phyloP scores from a whole-genome alignment of 2,113 vertebrate species.

The Antidorcas marsupialis region DNA sequence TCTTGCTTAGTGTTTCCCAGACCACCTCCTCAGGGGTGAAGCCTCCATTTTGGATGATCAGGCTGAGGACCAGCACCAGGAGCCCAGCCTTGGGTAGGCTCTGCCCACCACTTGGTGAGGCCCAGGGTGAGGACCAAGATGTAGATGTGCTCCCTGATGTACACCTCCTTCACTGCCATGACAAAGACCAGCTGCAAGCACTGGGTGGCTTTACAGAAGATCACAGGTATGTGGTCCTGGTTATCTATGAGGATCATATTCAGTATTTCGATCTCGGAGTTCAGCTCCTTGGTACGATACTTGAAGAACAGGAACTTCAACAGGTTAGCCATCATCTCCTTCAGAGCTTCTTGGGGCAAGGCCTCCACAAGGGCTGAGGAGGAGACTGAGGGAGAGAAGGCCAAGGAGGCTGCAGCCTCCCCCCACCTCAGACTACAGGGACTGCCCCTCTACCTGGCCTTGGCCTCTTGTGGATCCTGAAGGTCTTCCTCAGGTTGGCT shows the following conservation, averaged over 20 bases:
- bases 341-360: not conserved
- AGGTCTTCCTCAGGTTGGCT: too few species aligned
- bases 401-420: not conserved
- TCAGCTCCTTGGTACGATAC: not conserved
- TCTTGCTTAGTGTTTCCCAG: not conserved
- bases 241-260: rapidly evolving
- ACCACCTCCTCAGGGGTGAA: not conserved
- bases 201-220: not conserved
- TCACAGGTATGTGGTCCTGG: not conserved
- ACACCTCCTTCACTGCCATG: not conserved
- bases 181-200: not conserved
- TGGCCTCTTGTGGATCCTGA: not conserved
- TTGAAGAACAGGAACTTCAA: not conserved
- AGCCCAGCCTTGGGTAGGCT: not conserved
- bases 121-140: not conserved
- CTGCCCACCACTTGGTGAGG: not conserved
- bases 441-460: not conserved
- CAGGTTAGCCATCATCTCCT: not conserved
- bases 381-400: not conserved
- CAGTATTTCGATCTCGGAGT: not conserved
- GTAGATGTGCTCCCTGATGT: not conserved
- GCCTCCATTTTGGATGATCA: not conserved
- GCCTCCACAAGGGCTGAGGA: not conserved
- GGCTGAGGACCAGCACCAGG: not conserved
- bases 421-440: not conserved